Evolutionary conservation across 2,797 vertebrate genomes (phyloP).

Genomic region (Apogon hyalosoma): DNA sequence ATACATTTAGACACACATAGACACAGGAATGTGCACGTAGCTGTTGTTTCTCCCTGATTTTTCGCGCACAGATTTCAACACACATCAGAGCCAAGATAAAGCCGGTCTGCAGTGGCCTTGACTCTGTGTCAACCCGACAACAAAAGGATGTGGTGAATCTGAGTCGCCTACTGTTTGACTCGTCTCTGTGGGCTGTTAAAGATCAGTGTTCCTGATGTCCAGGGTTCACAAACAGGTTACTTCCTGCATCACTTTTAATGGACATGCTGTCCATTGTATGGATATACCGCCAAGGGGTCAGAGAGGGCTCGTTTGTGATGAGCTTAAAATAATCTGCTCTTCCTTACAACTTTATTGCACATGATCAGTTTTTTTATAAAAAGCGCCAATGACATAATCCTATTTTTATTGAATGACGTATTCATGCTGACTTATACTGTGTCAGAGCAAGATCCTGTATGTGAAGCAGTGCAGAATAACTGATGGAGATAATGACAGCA

Average conservation of each 20-base stretch:
- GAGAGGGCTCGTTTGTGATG: background rate
- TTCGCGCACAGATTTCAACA: slow-evolving; percentile 36
- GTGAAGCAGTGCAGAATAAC: background rate
- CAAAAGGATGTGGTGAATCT: slow-evolving; percentile 77
- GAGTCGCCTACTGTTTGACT: slow-evolving; percentile 70
- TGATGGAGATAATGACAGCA: background rate
- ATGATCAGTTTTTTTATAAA: background rate
- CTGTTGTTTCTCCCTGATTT: slow-evolving; percentile 38
- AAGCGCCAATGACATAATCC: background rate
- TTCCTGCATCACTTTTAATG: slow-evolving; percentile 52
- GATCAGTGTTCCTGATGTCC: slow-evolving; percentile 65
- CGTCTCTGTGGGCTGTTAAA: slow-evolving; percentile 65
- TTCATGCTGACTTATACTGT: background rate
- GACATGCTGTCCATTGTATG: slow-evolving; percentile 36
- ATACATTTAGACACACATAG: slow-evolving; percentile 22
- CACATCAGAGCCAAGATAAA: slow-evolving; percentile 67
- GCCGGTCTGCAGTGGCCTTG: slow-evolving; percentile 74
- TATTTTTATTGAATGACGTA: background rate
- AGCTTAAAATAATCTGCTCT: background rate
- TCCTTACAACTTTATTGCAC: background rate
- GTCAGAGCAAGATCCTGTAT: background rate
- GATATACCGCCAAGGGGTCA: background rate
- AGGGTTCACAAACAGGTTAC: slow-evolving; percentile 74
- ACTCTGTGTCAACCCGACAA: slow-evolving; percentile 73
- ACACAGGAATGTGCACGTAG: slow-evolving; percentile 62